Evolutionary conservation across 2,113 vertebrate genomes (phyloP), one percentile per base, ranked within the genome.

Genomic region (Candoia aspera): DNA sequence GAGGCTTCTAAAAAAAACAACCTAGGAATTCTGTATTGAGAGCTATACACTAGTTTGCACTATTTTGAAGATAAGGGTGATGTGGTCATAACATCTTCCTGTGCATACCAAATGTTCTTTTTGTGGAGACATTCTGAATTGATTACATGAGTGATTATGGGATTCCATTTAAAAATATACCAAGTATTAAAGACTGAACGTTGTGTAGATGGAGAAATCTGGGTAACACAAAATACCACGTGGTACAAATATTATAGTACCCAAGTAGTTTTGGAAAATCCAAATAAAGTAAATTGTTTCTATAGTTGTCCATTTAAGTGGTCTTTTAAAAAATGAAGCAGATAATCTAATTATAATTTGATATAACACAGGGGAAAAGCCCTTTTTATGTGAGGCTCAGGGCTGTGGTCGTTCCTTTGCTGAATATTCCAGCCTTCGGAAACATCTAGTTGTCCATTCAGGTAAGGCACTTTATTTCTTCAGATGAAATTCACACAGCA

Each of bases 351-450:
- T 91, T 89, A 73, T 57, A 92, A 90, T 1, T 87, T 95, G 13
- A 54, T 93, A 87, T 12, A 49, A 95, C 94, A 29, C 90, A 99
- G 99, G 99, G 92, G 99, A 99, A 97, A 99, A 99, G 92, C 99
- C 99, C 59, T 99, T 99, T 91, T 96, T 99, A 90, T 99, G 99
- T 95, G 99, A 99, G 93, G 98, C 98, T 93, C 98, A 99, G 94
- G 98, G 98, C 57, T 99, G 99, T 95, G 99, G 99, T 84, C 98
- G 99, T 92, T 99, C 98, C 93, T 99, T 99, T 96, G 98, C 99
- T 0, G 99, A 99, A 96, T 99, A 99, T 95, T 99, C 99, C 94
- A 99, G 99, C 97, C 98, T 99, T 87, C 98, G 99, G n/a, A 99
- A 99, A 97, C 99, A 99, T 96, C 98, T 99, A 98, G 98, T 99